These are phyloP conservation scores for Opisthograptis luteolata DNA, from an alignment of 2,888 invertebrate species.

Conservation along the genomic window DNA sequence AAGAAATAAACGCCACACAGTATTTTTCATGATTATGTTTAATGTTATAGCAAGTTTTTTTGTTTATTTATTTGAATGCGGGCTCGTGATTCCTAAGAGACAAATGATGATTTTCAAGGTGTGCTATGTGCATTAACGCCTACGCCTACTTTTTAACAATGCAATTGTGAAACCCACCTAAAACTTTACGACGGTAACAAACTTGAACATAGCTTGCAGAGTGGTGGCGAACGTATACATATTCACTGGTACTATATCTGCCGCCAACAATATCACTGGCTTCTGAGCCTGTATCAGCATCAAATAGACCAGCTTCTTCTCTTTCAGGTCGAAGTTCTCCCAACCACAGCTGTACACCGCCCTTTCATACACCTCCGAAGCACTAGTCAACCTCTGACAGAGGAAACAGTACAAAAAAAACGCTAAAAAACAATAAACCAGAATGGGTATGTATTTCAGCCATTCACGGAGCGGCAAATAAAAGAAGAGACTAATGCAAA, in stretches of 20 bases:
- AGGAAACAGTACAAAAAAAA: constrained; percentile 73
- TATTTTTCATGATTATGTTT: too few species aligned
- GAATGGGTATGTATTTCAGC: constrained; percentile 60
- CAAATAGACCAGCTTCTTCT: constrained; percentile 57
- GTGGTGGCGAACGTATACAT: constrained; percentile 72
- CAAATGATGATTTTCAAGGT: too few species aligned
- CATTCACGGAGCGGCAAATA: constrained; percentile 59
- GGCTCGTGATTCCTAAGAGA: too few species aligned
- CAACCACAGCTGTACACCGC: constrained; percentile 72
- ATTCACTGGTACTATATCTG: constrained; percentile 71
- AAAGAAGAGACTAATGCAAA: constrained; percentile 65
- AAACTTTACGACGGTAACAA: constrained; percentile 64
- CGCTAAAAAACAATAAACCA: constrained; percentile 61
- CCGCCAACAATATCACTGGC: constrained; percentile 62
- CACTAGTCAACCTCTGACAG: constrained; percentile 65
- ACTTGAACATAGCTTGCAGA: constrained; percentile 67
- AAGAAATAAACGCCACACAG: too few species aligned
- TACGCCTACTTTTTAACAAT: not conserved
- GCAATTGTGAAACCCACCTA: too few species aligned
- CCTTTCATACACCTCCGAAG: constrained; percentile 62
- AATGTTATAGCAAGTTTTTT: too few species aligned
- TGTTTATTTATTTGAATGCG: too few species aligned
- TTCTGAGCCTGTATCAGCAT: constrained; percentile 66
- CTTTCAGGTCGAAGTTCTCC: constrained; percentile 64
- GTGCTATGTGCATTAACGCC: too few species aligned